phyloP scores from a whole-genome alignment of 2,888 invertebrate genomes.

The Ichneumoninae sp. region DNA sequence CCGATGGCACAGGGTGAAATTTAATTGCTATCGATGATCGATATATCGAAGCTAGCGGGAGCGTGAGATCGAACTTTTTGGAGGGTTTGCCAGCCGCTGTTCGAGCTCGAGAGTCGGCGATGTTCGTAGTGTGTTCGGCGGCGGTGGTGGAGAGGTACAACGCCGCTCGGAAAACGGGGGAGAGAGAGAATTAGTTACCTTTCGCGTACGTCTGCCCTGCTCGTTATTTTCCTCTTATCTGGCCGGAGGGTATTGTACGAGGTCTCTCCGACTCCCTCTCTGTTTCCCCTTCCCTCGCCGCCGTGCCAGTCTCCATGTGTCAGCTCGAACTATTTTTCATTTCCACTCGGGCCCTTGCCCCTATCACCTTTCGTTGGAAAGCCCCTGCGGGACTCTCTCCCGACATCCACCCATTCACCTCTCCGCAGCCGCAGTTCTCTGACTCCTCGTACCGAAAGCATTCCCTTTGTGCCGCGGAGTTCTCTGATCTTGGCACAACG shows the following conservation, averaged over 20 bases:
- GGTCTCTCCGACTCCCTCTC: slow-evolving; percentile 32
- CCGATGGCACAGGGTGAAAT: slow-evolving; percentile 1
- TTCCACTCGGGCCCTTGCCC: slow-evolving; percentile 68
- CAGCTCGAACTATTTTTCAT: slow-evolving; percentile 75
- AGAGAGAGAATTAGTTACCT: slow-evolving; percentile 76
- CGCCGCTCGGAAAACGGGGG: slow-evolving; percentile 56
- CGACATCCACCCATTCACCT: slow-evolving; percentile 45
- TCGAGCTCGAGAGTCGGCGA: slow-evolving; percentile 15
- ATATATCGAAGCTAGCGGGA: slow-evolving; percentile 26
- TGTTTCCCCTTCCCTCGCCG: slow-evolving; percentile 3
- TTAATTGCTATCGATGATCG: slow-evolving; percentile 40
- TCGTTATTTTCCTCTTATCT: slow-evolving; percentile 79
- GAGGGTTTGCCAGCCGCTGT: neutral
- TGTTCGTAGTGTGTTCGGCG: slow-evolving; percentile 22
- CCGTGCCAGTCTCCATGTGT: slow-evolving; percentile 35
- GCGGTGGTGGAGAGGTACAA: slow-evolving; percentile 54
- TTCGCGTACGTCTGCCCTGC: slow-evolving; percentile 73
- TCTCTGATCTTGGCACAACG: slow-evolving; percentile 49
- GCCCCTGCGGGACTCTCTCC: slow-evolving; percentile 41
- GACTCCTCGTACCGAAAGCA: slow-evolving; percentile 58
- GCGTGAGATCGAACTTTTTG: slow-evolving; percentile 24
- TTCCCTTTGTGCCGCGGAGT: slow-evolving; percentile 60
- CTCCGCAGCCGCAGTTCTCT: slow-evolving; percentile 43
- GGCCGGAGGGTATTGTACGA: slow-evolving; percentile 63
- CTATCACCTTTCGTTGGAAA: slow-evolving; percentile 66